A percentile compares a stretch with the other conserved stretches of the same genome.
phyloP scores from a whole-genome alignment of 2,113 vertebrate species.

The Anoura caudifer region DNA sequence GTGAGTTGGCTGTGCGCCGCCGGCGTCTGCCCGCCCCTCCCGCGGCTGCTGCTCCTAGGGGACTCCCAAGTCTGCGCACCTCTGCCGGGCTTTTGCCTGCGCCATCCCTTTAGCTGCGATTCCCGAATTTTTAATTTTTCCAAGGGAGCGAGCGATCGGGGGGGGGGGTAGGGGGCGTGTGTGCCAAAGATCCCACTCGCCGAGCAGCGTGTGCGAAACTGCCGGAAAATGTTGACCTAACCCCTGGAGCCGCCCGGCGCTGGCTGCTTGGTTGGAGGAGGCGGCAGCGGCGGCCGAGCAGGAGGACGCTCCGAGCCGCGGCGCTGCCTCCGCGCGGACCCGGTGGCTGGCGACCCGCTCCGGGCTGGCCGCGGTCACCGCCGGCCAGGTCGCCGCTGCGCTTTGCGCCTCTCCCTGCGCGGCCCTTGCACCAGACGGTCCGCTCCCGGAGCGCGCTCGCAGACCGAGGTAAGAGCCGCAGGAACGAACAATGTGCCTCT shows the following conservation, averaged over 20 bases:
- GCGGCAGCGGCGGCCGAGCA: constrained; percentile 56
- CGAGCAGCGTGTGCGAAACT: constrained; percentile 82
- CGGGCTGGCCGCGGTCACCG: background rate
- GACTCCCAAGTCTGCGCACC: constrained; percentile 60
- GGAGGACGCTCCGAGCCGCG: constrained; percentile 44
- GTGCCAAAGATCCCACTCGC: constrained; percentile 52
- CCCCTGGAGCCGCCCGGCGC: constrained; percentile 79
- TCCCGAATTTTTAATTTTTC: background rate
- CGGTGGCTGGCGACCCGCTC: constrained; percentile 1
- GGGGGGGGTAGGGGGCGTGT: constrained; percentile 22
- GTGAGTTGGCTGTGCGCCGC: constrained; percentile 51
- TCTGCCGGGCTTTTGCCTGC: constrained; percentile 30
- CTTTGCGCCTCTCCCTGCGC: background rate
- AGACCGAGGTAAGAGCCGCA: constrained; percentile 69
- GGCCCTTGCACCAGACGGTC: constrained; percentile 35
- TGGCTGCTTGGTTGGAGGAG: constrained; percentile 74
- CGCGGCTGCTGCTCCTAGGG: background rate
- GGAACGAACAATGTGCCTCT: constrained; percentile 60
- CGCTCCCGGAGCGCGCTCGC: constrained; percentile 54
- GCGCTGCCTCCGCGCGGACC: constrained; percentile 43
- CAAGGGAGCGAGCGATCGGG: constrained; percentile 27
- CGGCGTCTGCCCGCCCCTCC: constrained; percentile 8
- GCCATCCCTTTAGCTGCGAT: background rate
- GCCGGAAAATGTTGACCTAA: constrained; percentile 89
- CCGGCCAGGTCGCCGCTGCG: background rate